Base-by-base conservation (phyloP, 1,140 invertebrate species). In the Euura saliciscinereae region DNA sequence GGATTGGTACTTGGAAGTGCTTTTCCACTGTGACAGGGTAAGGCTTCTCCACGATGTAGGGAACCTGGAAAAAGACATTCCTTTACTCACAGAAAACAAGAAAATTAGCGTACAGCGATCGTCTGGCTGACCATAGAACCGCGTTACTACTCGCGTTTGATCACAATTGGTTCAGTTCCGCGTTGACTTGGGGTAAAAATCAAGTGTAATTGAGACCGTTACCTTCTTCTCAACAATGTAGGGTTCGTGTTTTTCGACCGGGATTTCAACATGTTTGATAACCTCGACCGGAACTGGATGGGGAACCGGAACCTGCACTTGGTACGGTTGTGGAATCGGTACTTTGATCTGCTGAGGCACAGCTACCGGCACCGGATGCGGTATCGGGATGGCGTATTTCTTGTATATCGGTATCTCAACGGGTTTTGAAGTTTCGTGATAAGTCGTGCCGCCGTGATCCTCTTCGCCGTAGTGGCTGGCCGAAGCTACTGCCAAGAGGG, bases 21-120 rank as follows among this genome's bases (percentile, higher is more conserved):
- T 94, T 94, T 73, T 94, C 92, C 4, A 94, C 91, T 73, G 93
- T 92, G 4, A 95, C 92, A 44, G 93, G 90, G 86, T 93, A 94
- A 2, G 93, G 93, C 82, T 92, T 94, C 79, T 94, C 92, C 0
- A 95, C 90, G 71, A 93, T 90, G 79, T 93, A 93, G 4, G 93
- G 93, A 71, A 94, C 91, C 72, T 93, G 89, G 74, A 67, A 78
- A 13, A 65, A 13, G 10, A 78, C 75, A 73, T 59, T 67, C 66
- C 43, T 68, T 45, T 46, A 69, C 7, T 13, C 67, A 69, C 42
- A 70, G 67, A 64, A 66, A 68, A 45, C 43, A 66, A 65, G 43
- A 28, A 65, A 11, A 71, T 43, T 28, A 11, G 51, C 51, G 51
- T 59, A n/a, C 51, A n/a, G 51, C 51, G 51, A 59, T 59, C 13